Evolutionary conservation across 2,113 vertebrate species (phyloP).

Genomic region (Serinus canaria): DNA sequence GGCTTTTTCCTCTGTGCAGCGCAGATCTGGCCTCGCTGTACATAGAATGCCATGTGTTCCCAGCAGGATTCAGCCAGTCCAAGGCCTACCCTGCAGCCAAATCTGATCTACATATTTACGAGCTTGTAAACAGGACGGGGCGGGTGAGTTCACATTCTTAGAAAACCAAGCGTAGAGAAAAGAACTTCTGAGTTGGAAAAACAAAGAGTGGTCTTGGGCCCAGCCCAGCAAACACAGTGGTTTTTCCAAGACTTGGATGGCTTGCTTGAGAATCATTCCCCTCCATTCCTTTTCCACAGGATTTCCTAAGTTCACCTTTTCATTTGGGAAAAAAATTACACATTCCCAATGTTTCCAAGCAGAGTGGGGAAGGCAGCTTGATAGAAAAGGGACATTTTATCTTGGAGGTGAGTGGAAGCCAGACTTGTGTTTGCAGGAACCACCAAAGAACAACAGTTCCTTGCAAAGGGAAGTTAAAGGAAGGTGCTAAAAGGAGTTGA

Average conservation of each 20-base stretch:
- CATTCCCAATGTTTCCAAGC: background rate
- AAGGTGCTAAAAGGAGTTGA: background rate
- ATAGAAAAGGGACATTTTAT: background rate
- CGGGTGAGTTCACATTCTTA: slow-evolving; percentile 66
- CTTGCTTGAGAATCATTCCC: slow-evolving; percentile 7
- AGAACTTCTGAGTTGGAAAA: slow-evolving; percentile 56
- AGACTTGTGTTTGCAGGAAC: background rate
- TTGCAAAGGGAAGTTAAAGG: background rate
- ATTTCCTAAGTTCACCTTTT: background rate
- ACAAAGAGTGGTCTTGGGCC: slow-evolving; percentile 45
- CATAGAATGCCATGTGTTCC: slow-evolving; percentile 43
- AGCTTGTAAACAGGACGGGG: slow-evolving; percentile 54
- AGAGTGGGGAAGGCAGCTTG: background rate
- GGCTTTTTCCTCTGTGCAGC: slow-evolving; percentile 2
- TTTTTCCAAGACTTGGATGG: slow-evolving; percentile 24
- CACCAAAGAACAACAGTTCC: background rate
- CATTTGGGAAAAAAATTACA: background rate
- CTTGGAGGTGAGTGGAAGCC: background rate
- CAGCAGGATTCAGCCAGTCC: slow-evolving; percentile 48
- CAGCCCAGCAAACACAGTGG: background rate
- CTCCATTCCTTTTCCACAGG: background rate
- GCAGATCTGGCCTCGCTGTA: background rate
- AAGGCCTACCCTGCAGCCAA: slow-evolving; percentile 26
- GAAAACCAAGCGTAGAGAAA: slow-evolving; percentile 54
- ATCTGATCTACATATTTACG: slow-evolving; percentile 55